A percentile compares a stretch with the other conserved stretches of the same genome.
Conservation (phyloP, 92 coral and sea anemone species). For the Anthopleura xanthogrammica region DNA sequence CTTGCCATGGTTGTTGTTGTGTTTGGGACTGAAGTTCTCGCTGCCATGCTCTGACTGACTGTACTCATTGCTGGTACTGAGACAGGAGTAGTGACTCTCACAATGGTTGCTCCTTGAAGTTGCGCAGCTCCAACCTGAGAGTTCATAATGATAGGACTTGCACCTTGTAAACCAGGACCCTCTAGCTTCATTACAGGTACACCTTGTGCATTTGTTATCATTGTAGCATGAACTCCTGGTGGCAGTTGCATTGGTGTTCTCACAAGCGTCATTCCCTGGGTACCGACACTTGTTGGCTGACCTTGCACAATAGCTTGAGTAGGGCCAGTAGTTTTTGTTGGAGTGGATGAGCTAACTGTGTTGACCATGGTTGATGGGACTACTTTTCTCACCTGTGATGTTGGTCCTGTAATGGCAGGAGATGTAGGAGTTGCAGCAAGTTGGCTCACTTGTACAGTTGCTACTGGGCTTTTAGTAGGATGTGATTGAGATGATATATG, state of each 20-base stretch:
- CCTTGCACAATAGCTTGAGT: constrained; percentile 72
- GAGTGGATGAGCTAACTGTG: constrained; percentile 39
- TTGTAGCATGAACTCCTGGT: constrained; percentile 92
- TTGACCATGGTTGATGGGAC: constrained; percentile 35
- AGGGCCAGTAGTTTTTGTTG: constrained; percentile 48
- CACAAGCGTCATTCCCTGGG: constrained; percentile 81
- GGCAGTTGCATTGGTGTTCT: constrained; percentile 87
- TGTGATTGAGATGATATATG: constrained; percentile 21
- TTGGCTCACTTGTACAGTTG: constrained; percentile 22
- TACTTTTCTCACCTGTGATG: constrained; percentile 30
- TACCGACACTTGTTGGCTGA: constrained; percentile 51
- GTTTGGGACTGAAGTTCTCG: constrained; percentile 55
- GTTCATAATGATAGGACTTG: constrained; percentile 70
- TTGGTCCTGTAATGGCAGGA: constrained; percentile 25
- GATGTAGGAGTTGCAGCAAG: constrained; percentile 28
- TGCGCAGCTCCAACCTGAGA: constrained; percentile 72
- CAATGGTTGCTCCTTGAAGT: constrained; percentile 79
- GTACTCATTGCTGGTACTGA: constrained; percentile 43
- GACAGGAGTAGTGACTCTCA: constrained; percentile 69
- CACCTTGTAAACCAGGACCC: constrained; percentile 77
- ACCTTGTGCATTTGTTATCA: constrained; percentile 94
- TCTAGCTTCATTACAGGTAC: constrained; percentile 93
- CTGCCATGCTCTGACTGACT: constrained; percentile 43
- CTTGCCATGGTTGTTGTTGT: constrained; percentile 39
- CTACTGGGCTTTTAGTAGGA: constrained; percentile 7